Base-by-base conservation (phyloP, 2,113 vertebrate species). In the Capreolus pygargus region DNA sequence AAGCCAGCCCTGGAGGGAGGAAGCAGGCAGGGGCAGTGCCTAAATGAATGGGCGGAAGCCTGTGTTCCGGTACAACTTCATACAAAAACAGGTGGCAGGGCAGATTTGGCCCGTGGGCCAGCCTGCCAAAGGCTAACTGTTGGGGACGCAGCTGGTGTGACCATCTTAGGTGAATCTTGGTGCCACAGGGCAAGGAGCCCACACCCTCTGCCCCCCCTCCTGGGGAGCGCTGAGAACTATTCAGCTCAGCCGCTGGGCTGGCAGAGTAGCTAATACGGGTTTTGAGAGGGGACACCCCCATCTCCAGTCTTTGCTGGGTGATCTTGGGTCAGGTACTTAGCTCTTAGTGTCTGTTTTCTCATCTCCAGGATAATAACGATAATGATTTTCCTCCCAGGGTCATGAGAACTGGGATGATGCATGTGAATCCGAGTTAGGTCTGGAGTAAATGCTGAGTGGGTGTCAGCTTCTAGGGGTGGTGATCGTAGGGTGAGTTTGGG, bases 1-100 rank as follows among this genome's bases (percentile, higher is more conserved):
- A 2, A 8, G 25, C 4, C 25, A 8, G 58, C 30, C 3, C 1
- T 0, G 1, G 2, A 33, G 33, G 8, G 0, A 5, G 1, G n/a
- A 13, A 39, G 36, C 61, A 1, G 55, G 39, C 57, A 2, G 0
- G 2, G 54, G 14, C 28, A 1, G 1, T 2, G 12, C 1, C 13
- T 11, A 21, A 8, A 1, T 3, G n/a, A 70, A 25, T 10, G 0
- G 30, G 36, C n/a, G 4, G 10, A 16, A 64, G n/a, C n/a, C 28
- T 47, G 17, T 30, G 16, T 70, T 55, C 88, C 52, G 10, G 1
- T 0, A 21, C 39, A 82, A 27, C 17, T 27, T n/a, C 11, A 16
- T 7, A 23, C 10, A 3, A 9, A 70, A 55, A 8, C 54, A 12
- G 70, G 45, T 1, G 2, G 30, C 5, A 0, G 55, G 27, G 28